Evolutionary conservation across 1,140 invertebrate genomes (phyloP).

Genomic region (Anagrus nilaparvatae): DNA sequence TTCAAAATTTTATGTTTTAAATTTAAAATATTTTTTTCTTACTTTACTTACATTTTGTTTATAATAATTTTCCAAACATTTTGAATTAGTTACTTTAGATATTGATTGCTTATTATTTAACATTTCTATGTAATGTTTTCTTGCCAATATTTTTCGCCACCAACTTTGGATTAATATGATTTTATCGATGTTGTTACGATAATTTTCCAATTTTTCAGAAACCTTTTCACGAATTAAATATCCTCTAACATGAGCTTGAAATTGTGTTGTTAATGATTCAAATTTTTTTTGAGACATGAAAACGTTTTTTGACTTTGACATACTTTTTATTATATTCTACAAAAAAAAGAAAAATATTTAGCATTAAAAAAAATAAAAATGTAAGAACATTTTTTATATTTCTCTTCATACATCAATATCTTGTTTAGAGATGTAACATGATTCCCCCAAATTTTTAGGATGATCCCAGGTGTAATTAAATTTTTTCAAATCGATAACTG

Average conservation of each 20-base stretch:
- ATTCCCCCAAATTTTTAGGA: constrained; percentile 25
- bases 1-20: constrained; percentile 1
- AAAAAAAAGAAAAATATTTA: constrained; percentile 5
- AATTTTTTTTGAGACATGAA: constrained; percentile 12
- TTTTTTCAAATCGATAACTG: constrained; percentile 34
- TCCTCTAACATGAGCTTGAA: constrained; percentile 56
- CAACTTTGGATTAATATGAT: constrained; percentile 57
- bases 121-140: constrained; percentile 41
- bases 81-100: constrained; percentile 20
- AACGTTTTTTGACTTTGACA: constrained; percentile 35
- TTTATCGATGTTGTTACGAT: constrained; percentile 42
- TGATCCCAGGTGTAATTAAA: constrained; percentile 33
- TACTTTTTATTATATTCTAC: constrained; percentile 35
- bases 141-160: constrained; percentile 49
- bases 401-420: constrained; percentile 29
- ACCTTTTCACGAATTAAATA: constrained; percentile 49
- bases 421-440: constrained; percentile 25
- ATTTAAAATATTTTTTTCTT: neutral
- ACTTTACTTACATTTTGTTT: constrained; percentile 43
- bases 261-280: constrained; percentile 35
- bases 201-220: constrained; percentile 39
- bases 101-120: constrained; percentile 30
- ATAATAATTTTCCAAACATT: constrained; percentile 40
- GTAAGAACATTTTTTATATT: neutral
- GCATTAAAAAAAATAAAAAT: neutral